A percentile compares a stretch with the other conserved stretches of the same genome.
Evolutionary conservation across 2,888 invertebrate species (phyloP).

Genomic region (Merodon equestris): DNA sequence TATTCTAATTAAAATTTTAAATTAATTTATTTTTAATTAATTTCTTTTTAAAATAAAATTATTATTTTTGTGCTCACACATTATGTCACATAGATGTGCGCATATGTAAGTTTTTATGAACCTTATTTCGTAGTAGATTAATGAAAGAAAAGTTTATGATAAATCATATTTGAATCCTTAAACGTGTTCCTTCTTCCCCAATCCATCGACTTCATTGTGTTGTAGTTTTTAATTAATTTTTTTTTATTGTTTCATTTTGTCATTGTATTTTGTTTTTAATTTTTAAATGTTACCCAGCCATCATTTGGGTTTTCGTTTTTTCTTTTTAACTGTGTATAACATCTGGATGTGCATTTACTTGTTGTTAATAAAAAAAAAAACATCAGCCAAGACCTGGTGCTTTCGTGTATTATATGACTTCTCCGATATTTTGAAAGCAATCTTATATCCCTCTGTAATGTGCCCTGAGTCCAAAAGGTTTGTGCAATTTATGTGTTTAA

Average conservation of each 20-base stretch:
- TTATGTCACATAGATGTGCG: constrained; percentile 69
- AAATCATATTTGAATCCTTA: constrained; percentile 20
- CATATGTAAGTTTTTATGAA: constrained; percentile 67
- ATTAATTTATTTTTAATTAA: constrained; percentile 26
- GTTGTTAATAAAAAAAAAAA: too few relatives aligned
- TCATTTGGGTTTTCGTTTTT: too few relatives aligned
- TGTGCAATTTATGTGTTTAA: too few relatives aligned
- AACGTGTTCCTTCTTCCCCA: neutral
- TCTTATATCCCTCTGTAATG: too few relatives aligned
- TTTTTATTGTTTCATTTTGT: constrained; percentile 22
- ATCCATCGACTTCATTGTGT: constrained; percentile 12
- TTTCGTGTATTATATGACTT: too few relatives aligned
- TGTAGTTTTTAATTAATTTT: constrained; percentile 37
- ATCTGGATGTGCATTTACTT: too few relatives aligned
- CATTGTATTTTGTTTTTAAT: constrained; percentile 15
- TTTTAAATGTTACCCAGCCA: too few relatives aligned
- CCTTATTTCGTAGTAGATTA: constrained; percentile 54
- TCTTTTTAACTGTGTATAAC: too few relatives aligned
- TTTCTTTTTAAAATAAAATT: constrained; percentile 45
- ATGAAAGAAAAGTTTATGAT: too few relatives aligned
- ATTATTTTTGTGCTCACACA: constrained; percentile 66
- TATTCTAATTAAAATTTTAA: constrained; percentile 25
- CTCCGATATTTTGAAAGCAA: too few relatives aligned
- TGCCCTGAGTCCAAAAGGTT: too few relatives aligned
- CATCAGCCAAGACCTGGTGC: too few relatives aligned